Percentiles rank a stretch among this genome's conserved stretches.
phyloP scores from a whole-genome alignment of 2,113 vertebrate genomes.

The Chascanopsetta lugubris region DNA sequence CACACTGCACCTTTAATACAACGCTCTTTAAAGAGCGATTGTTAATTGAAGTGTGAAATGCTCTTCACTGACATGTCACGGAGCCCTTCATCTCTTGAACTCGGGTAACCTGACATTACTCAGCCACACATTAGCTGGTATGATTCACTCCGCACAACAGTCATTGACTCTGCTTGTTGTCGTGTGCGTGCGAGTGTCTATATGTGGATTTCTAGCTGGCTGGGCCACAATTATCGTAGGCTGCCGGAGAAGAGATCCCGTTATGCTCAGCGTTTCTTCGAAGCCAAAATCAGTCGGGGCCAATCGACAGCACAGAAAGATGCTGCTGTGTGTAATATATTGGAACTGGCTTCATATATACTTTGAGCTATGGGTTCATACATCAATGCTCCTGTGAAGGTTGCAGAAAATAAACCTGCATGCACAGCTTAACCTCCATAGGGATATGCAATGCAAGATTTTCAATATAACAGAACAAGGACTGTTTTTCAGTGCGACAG shows the following conservation, averaged over 20 bases:
- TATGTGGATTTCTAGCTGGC: neutral
- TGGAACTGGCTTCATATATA: constrained; percentile 8
- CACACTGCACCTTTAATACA: neutral
- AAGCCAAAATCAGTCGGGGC: neutral
- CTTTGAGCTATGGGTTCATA: neutral
- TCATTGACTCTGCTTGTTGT: constrained; percentile 19
- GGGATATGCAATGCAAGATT: neutral
- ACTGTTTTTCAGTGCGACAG: neutral
- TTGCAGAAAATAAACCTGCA: constrained; percentile 1
- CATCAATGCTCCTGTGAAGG: neutral
- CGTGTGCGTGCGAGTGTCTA: neutral
- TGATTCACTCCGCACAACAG: constrained; percentile 38
- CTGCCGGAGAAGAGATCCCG: constrained; percentile 1
- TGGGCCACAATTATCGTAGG: constrained; percentile 10
- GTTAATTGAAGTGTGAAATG: constrained; percentile 13
- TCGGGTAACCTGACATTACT: constrained; percentile 19
- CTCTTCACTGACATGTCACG: constrained; percentile 17
- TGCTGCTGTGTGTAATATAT: neutral
- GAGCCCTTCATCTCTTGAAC: constrained; percentile 35
- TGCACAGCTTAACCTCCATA: constrained; percentile 8
- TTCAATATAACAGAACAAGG: neutral
- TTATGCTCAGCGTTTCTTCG: constrained; percentile 14
- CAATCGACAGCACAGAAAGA: neutral
- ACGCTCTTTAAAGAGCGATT: constrained; percentile 26
- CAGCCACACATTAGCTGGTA: constrained; percentile 34